Conservation (phyloP, 37 sponge, comb jelly and placozoan species). For the Theonella swinhoei region DNA sequence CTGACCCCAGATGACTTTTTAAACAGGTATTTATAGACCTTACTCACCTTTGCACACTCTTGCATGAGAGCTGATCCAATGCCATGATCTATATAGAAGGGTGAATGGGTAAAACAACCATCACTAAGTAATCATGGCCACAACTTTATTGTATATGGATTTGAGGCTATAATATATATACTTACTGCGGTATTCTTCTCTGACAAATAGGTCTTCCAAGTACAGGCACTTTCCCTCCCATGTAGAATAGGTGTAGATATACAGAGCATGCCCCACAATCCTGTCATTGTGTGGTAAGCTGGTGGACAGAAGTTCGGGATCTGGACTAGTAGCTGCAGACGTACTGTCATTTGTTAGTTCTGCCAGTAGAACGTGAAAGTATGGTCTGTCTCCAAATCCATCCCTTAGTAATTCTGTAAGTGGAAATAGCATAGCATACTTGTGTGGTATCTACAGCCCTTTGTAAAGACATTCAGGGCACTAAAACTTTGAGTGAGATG, state of each 20-base stretch:
- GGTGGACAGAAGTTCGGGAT: background rate
- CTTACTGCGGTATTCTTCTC: conserved; percentile 33
- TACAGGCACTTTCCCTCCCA: conserved; percentile 35
- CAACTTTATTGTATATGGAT: background rate
- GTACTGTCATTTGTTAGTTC: background rate
- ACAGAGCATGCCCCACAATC: conserved; percentile 42
- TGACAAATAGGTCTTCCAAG: conserved; percentile 46
- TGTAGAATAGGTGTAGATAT: conserved; percentile 45
- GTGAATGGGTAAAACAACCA: background rate
- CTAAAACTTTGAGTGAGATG: no score
- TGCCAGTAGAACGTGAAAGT: background rate
- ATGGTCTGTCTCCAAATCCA: conserved; percentile 28
- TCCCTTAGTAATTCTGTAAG: conserved; percentile 22
- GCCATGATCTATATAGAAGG: background rate
- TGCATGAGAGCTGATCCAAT: conserved; percentile 6
- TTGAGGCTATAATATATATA: background rate
- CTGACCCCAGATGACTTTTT: background rate
- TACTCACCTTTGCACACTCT: conserved; percentile 11
- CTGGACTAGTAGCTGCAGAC: background rate
- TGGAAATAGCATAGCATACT: background rate
- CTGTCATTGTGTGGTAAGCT: conserved; percentile 1
- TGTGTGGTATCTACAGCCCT: no score
- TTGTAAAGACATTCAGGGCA: no score
- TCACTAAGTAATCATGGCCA: background rate
- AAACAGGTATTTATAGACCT: background rate